These are phyloP conservation scores for Cyprinodon variegatus DNA, from an alignment of 2,113 vertebrate species.

Conservation along the genomic window DNA sequence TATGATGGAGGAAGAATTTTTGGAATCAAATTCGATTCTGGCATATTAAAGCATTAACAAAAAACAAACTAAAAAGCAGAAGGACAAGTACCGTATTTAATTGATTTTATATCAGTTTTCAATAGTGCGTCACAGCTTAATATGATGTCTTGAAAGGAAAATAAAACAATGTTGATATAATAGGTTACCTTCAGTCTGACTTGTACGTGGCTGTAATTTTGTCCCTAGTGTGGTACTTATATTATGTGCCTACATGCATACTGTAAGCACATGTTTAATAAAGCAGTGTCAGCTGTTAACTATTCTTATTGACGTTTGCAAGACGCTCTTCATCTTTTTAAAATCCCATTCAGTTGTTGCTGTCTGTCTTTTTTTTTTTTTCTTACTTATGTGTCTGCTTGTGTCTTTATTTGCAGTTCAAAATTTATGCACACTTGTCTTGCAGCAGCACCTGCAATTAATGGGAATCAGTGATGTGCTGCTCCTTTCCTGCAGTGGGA, in stretches of 20 bases:
- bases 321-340: slow-evolving; percentile 43
- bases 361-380: slow-evolving; percentile 41
- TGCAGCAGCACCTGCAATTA: slow-evolving; percentile 59
- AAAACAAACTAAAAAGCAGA: neutral
- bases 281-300: slow-evolving; percentile 60
- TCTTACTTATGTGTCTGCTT: neutral
- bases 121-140: slow-evolving; percentile 44
- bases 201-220: slow-evolving; percentile 71
- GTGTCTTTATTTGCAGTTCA: neutral
- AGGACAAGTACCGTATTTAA: slow-evolving; percentile 29
- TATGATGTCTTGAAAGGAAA: slow-evolving; percentile 65
- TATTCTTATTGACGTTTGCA: slow-evolving; percentile 65
- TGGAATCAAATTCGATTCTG: neutral
- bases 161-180: slow-evolving; percentile 69
- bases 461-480: slow-evolving; percentile 54
- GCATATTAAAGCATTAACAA: neutral
- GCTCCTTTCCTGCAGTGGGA: slow-evolving; percentile 19
- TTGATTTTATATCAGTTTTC: slow-evolving; percentile 50
- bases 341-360: slow-evolving; percentile 53
- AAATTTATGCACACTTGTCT: slow-evolving; percentile 42
- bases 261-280: slow-evolving; percentile 61
- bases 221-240: slow-evolving; percentile 63
- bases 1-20: neutral
- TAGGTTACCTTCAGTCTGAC: slow-evolving; percentile 52
- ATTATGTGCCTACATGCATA: slow-evolving; percentile 6